Base-by-base conservation (phyloP, 2,113 vertebrate species). In the Barnardius zonarius region DNA sequence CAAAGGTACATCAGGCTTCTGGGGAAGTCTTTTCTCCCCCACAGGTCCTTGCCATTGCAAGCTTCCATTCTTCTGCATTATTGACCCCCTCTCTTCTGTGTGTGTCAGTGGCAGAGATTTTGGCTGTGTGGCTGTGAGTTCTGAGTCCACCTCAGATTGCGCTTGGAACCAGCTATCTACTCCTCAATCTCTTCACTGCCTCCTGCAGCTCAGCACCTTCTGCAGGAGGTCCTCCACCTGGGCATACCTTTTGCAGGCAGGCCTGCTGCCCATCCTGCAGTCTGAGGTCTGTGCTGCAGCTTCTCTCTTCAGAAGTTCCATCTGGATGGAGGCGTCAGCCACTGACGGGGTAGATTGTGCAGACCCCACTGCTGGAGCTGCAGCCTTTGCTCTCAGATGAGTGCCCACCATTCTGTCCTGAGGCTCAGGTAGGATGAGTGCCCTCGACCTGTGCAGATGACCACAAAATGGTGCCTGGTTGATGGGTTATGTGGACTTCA, bases 261-360 rank as follows among this genome's bases (percentile, higher is more conserved):
- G 15, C 64, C 48, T 54, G 17, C 39, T 31, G 12, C 48, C 82
- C 30, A 19, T 48, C 17, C 41, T 75, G 14, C 44, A 66, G 41
- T 10, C 43, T 37, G 31, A 86, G 22, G 35, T 74, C 61, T 57
- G 24, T 33, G 9, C 20, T 43, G 13, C 31, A 66, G 7, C 33
- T 31, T 81, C 49, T 31, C 5, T 25, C 22, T 25, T 59, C 62
- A 51, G 31, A 44, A 49, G 52, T 33, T 67, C 27, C 44, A 23
- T 33, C 35, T 51, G 51, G 25, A 27, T 23, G 43, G 44, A 74
- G 31, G 17, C 9, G 18, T 33, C 2, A 2, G 44, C 22, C 37
- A 35, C 39, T 0, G 0, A 49, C 18, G n/a, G 23, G 16, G 28
- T 27, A 62, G 46, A 22, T 3, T 9, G 11, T 43, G 44, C 55